Base-by-base conservation (phyloP, 2,888 invertebrate genomes). In the Tetragonisca angustula region DNA sequence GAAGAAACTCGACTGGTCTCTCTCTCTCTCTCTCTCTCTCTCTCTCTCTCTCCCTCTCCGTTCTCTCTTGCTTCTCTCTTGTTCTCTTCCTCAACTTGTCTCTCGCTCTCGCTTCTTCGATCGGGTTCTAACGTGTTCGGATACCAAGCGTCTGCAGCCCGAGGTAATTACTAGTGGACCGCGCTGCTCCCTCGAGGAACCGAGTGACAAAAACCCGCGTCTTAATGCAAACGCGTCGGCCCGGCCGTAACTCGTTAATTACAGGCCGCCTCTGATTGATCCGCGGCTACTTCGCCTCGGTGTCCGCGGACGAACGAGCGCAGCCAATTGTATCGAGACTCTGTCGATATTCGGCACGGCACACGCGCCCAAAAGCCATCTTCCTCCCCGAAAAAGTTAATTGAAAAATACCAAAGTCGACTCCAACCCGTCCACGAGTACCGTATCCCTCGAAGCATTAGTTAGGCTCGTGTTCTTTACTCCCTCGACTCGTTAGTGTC, bases 221-320 rank as follows among this genome's bases (percentile, higher is more conserved):
- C 94, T 93, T 93, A 93, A 94, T 94, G 94, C 94, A 94, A 94
- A 94, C 91, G 91, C 91, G 90, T 82, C 87, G 85, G 80, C 89
- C 87, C 85, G 89, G 92, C 93, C 91, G 92, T 94, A 94, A 94
- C 94, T 93, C 94, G 94, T 94, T 94, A 94, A 94, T 94, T 94
- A 94, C 92, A 94, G 93, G 91, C 94, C 94, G 94, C 93, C 90
- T 89, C 93, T 93, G 94, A 94, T 94, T 94, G 94, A 94, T 94
- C 94, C 93, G 93, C 88, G 92, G 90, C 89, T 90, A 91, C 83
- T 88, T 89, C 81, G 79, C 77, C 68, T 81, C 76, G 70, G 84
- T 83, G 77, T 76, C 79, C 81, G 85, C 85, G 71, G 78, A 68
- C 67, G 82, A 72, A 79, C 73, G 49, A 69, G 65, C 62, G 43